A percentile compares a stretch with the other conserved stretches of the same genome.
These are phyloP conservation scores for Eueremaeus valkanovi DNA, from an alignment of 2,888 invertebrate genomes.

Conservation along the genomic window DNA sequence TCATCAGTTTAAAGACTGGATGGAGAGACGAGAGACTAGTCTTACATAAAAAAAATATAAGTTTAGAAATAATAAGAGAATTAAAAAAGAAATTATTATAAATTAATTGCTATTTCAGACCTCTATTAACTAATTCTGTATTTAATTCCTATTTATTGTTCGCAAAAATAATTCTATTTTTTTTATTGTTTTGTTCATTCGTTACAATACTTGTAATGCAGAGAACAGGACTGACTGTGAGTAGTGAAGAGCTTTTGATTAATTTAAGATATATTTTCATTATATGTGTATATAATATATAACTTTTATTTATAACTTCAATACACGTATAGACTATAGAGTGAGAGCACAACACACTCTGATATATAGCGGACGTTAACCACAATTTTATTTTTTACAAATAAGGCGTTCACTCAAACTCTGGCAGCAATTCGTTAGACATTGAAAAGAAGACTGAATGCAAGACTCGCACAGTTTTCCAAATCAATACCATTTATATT, in stretches of 20 bases:
- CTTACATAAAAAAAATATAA: not conserved
- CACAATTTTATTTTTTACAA: constrained; percentile 11
- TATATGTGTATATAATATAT: not conserved
- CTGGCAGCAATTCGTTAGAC: too few species aligned
- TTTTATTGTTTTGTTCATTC: too few species aligned
- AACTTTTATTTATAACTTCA: not conserved
- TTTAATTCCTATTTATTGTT: constrained; percentile 2
- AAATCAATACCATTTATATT: too few species aligned
- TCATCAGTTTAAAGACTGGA: not conserved
- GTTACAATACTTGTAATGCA: too few species aligned
- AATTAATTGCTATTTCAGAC: constrained; percentile 20
- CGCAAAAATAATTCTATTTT: not conserved
- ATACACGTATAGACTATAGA: not conserved
- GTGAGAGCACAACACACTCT: not conserved
- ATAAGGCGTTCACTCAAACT: not conserved
- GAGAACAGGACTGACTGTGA: too few species aligned
- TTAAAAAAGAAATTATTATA: not conserved
- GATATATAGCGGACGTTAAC: constrained; percentile 16
- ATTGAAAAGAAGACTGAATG: too few species aligned
- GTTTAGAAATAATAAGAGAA: not conserved
- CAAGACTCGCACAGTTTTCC: too few species aligned
- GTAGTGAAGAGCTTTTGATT: not conserved
- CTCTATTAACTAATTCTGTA: not conserved
- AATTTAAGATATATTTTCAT: constrained; percentile 2
- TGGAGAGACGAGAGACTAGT: not conserved